Evolutionary conservation across 1,140 invertebrate genomes (phyloP).

Genomic region (Lanistes nyassanus): DNA sequence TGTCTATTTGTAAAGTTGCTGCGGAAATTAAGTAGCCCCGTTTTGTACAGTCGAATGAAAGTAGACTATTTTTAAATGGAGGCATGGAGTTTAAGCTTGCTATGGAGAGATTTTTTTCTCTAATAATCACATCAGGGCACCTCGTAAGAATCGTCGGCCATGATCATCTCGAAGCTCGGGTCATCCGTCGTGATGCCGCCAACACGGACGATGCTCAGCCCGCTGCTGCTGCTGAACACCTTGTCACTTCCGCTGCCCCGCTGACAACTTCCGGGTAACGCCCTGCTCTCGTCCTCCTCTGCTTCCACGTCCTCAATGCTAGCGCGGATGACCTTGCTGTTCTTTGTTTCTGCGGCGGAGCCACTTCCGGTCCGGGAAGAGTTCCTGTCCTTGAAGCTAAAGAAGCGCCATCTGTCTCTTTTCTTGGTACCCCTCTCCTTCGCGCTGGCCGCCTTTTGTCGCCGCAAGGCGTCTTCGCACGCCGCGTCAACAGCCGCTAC

Average conservation of each 20-base stretch:
- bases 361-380: slow-evolving; percentile 1
- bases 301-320: slow-evolving; percentile 21
- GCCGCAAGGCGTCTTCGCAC: background rate
- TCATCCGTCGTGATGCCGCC: slow-evolving; percentile 12
- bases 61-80: background rate
- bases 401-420: background rate
- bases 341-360: background rate
- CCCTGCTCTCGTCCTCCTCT: slow-evolving; percentile 7
- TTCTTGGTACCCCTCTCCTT: background rate
- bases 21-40: background rate
- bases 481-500: background rate
- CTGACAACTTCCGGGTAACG: too few species aligned
- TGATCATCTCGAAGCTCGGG: slow-evolving; percentile 24
- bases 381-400: background rate
- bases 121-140: background rate
- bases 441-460: background rate
- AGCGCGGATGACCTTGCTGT: background rate
- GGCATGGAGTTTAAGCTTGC: background rate
- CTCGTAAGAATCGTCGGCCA: slow-evolving; percentile 14
- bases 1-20: too few species aligned
- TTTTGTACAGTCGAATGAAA: background rate
- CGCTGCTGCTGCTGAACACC: background rate
- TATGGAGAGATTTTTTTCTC: background rate
- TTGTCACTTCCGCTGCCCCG: background rate
- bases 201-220: slow-evolving; percentile 11